Percentiles rank a stretch among this genome's conserved stretches.
These are phyloP conservation scores for Crepidodera aurea DNA, from an alignment of 2,888 invertebrate species.

Conservation along the genomic window DNA sequence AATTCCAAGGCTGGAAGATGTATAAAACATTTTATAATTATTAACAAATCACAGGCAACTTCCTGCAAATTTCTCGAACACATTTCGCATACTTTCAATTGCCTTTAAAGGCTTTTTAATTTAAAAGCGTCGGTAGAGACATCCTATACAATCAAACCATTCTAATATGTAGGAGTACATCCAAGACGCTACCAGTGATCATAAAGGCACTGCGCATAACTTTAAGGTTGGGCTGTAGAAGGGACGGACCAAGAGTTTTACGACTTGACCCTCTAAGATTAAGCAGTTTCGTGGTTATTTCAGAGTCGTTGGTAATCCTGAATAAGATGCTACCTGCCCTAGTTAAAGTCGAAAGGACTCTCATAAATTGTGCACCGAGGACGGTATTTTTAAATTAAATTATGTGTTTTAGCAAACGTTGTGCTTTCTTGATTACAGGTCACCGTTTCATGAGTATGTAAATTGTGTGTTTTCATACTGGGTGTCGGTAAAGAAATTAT, in stretches of 20 bases:
- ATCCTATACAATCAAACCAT: background rate
- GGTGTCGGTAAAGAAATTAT: no score
- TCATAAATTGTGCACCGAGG: conserved; percentile 11
- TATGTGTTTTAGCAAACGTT: background rate
- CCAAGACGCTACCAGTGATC: conserved; percentile 1
- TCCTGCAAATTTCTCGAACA: no score
- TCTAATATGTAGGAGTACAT: conserved; percentile 4
- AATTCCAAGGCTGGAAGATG: no score
- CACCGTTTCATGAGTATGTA: background rate
- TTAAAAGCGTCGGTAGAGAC: no score
- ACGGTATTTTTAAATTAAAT: conserved; percentile 21
- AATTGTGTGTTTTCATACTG: background rate
- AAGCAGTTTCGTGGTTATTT: conserved; percentile 60
- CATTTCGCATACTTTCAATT: no score
- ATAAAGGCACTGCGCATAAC: conserved; percentile 11
- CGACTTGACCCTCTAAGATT: conserved; percentile 60
- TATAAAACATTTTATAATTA: no score
- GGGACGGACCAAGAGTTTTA: conserved; percentile 47
- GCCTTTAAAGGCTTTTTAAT: no score
- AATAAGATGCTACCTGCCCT: conserved; percentile 21
- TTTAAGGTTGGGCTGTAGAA: conserved; percentile 38
- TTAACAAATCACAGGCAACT: no score
- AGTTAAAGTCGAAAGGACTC: conserved; percentile 14
- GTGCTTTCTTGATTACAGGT: background rate
- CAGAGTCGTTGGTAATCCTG: conserved; percentile 56